These are phyloP conservation scores for Zaprionus capensis DNA, from an alignment of 1,140 invertebrate genomes.

Conservation along the genomic window DNA sequence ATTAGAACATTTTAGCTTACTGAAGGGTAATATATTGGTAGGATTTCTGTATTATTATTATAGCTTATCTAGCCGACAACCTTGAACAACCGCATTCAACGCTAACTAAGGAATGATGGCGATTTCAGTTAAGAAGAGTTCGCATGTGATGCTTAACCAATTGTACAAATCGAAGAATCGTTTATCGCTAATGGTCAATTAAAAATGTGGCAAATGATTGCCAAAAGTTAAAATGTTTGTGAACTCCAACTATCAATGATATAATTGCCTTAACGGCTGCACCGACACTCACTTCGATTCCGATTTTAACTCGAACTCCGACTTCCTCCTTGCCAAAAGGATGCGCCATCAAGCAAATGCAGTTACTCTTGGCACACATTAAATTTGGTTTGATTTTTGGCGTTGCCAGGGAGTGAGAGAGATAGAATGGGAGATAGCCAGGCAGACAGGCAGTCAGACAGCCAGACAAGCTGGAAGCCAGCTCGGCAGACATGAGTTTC, in stretches of 20 bases:
- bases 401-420: background rate
- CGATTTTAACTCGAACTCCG: no score
- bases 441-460: conserved; percentile 4
- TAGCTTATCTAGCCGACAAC: no score
- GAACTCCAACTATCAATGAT: conserved; percentile 41
- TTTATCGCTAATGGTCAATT: background rate
- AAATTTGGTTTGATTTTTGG: conserved; percentile 59
- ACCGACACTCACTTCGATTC: background rate
- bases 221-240: conserved; percentile 14
- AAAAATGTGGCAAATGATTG: background rate
- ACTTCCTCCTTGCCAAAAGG: conserved; percentile 29
- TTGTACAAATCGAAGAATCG: background rate
- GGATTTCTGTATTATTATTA: no score
- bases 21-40: no score
- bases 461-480: background rate
- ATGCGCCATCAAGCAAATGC: conserved; percentile 42
- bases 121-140: no score
- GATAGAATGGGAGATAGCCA: background rate
- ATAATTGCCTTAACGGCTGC: conserved; percentile 51
- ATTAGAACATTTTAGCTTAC: no score
- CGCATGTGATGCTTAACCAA: background rate
- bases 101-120: no score
- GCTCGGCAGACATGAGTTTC: conserved; percentile 9
- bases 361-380: conserved; percentile 57
- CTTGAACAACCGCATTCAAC: no score